These are phyloP conservation scores for Percopsis omiscomaycus DNA, from an alignment of 2,797 vertebrate species.

Conservation along the genomic window DNA sequence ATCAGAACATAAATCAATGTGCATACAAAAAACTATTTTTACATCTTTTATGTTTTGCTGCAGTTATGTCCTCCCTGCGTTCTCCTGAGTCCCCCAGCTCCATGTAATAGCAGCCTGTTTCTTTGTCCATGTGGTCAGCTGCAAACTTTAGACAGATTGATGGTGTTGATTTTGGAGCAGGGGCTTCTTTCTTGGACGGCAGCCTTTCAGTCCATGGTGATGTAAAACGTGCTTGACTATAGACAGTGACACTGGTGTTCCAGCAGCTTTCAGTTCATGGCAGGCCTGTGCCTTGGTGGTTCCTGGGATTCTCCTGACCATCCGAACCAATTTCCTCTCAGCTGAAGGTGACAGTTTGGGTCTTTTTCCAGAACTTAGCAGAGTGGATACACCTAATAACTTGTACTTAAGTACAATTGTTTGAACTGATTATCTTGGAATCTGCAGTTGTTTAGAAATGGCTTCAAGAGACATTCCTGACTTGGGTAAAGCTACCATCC, in stretches of 20 bases:
- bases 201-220: too few species aligned
- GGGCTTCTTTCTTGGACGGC: too few species aligned
- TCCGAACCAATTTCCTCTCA: too few species aligned
- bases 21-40: background rate
- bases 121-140: too few species aligned
- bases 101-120: conserved; percentile 6
- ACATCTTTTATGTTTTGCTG: background rate
- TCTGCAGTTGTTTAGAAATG: background rate
- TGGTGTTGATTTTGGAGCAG: too few species aligned
- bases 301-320: too few species aligned
- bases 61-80: conserved; percentile 48
- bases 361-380: background rate
- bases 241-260: too few species aligned
- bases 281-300: too few species aligned
- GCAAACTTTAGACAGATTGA: too few species aligned
- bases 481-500: background rate
- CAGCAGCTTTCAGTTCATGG: too few species aligned
- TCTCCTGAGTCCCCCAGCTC: conserved; percentile 31
- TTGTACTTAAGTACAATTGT: background rate
- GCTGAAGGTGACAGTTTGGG: background rate
- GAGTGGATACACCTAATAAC: background rate
- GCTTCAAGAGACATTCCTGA: background rate
- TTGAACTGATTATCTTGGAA: background rate
- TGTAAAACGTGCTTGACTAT: too few species aligned
- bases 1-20: too few species aligned